Evolutionary conservation across 2,888 invertebrate species (phyloP).

Genomic region (Lobophora halterata): DNA sequence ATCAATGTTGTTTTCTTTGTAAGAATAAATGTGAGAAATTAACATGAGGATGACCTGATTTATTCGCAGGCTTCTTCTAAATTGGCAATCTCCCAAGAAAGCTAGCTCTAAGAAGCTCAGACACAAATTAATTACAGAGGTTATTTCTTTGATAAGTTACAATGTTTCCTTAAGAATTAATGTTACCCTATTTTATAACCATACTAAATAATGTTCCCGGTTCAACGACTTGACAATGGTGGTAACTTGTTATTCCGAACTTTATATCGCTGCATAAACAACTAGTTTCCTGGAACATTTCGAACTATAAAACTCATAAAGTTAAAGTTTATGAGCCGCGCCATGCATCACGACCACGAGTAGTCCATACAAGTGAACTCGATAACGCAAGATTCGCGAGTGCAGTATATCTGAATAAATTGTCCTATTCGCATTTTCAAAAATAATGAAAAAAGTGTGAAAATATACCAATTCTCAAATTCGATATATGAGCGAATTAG

Average conservation of each 20-base stretch:
- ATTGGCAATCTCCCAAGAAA: not conserved
- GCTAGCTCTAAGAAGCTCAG: no score
- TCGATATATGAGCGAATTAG: no score
- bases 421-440: constrained; percentile 41
- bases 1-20: constrained; percentile 22
- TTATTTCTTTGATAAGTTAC: no score
- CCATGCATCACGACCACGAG: constrained; percentile 11
- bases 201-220: no score
- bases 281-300: constrained; percentile 7
- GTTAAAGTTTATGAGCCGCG: constrained; percentile 13
- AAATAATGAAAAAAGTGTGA: no score
- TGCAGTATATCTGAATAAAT: constrained; percentile 47
- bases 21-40: constrained; percentile 16
- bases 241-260: no score
- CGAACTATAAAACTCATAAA: constrained; percentile 16
- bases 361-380: constrained; percentile 12
- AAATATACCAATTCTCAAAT: constrained; percentile 26
- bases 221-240: no score
- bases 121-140: no score
- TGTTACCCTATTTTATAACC: no score
- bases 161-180: no score
- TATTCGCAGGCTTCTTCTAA: constrained; percentile 4
- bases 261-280: not conserved
- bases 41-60: constrained; percentile 3
- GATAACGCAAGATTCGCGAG: constrained; percentile 20